These are phyloP conservation scores for Galeruca laticollis DNA, from an alignment of 2,888 invertebrate species.

Conservation along the genomic window DNA sequence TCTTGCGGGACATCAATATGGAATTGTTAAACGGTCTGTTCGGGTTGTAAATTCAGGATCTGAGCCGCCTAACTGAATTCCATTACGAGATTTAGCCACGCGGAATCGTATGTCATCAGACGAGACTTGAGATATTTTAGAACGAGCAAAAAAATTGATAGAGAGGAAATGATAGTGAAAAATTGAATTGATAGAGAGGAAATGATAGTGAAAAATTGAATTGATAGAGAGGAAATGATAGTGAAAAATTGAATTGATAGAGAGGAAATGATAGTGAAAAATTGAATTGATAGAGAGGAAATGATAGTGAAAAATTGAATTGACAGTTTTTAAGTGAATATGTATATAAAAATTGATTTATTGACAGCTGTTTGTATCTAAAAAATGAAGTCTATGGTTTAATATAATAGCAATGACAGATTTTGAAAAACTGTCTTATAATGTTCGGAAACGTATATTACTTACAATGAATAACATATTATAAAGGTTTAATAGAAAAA, in stretches of 20 bases:
- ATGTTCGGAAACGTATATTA: too few species aligned
- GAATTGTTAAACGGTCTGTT: slow-evolving; percentile 43
- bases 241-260: too few species aligned
- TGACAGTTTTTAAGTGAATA: too few species aligned
- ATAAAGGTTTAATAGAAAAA: too few species aligned
- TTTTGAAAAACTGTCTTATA: too few species aligned
- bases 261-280: too few species aligned
- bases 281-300: too few species aligned
- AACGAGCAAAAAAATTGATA: background rate
- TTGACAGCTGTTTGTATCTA: background rate
- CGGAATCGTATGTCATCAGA: slow-evolving; percentile 12
- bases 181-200: background rate
- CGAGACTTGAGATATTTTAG: background rate
- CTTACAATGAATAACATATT: too few species aligned
- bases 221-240: too few species aligned
- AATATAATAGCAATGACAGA: background rate
- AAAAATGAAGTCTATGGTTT: too few species aligned
- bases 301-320: too few species aligned
- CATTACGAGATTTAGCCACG: slow-evolving; percentile 25
- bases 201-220: background rate
- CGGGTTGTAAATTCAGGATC: slow-evolving; percentile 42
- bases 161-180: background rate
- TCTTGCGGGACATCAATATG: slow-evolving; percentile 41
- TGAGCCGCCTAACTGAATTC: slow-evolving; percentile 37
- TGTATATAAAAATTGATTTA: background rate